Conservation (phyloP, 2,888 invertebrate species). For the Aphrophora alni region DNA sequence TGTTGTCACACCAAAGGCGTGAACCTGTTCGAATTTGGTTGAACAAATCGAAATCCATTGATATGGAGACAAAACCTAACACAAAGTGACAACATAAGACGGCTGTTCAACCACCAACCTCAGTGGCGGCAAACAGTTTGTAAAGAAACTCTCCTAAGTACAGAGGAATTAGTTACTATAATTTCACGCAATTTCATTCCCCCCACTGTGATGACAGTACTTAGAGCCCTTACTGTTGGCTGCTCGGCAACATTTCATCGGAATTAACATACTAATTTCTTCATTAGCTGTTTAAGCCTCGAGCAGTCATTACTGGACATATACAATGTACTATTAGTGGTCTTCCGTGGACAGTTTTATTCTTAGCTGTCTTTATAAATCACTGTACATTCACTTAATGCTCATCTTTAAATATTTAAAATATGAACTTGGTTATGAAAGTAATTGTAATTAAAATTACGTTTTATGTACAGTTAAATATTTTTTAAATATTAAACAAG, state of each 20-base stretch:
- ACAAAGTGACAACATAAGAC: not conserved
- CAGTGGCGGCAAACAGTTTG: no score
- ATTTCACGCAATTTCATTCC: not conserved
- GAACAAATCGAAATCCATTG: no score
- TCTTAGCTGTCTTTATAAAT: not conserved
- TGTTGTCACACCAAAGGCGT: not conserved
- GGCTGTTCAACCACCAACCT: not conserved
- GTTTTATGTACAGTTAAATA: not conserved
- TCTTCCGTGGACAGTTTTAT: not conserved
- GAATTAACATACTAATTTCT: conserved; percentile 5
- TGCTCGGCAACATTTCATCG: not conserved
- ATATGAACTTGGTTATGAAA: not conserved
- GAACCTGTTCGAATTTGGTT: not conserved
- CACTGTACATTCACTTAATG: not conserved
- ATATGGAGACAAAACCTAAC: not conserved
- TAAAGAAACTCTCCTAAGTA: not conserved
- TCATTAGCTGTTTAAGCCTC: not conserved
- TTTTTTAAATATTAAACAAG: not conserved
- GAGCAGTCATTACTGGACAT: not conserved
- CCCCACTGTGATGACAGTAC: not conserved
- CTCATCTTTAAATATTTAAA: not conserved
- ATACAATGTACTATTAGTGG: not conserved
- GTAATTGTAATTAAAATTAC: no score
- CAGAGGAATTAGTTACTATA: not conserved
- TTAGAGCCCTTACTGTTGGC: no score